A percentile compares a stretch with the other conserved stretches of the same genome.
These are phyloP conservation scores for Steinernema khuongi DNA, from an alignment of 1,140 invertebrate genomes.

Conservation along the genomic window DNA sequence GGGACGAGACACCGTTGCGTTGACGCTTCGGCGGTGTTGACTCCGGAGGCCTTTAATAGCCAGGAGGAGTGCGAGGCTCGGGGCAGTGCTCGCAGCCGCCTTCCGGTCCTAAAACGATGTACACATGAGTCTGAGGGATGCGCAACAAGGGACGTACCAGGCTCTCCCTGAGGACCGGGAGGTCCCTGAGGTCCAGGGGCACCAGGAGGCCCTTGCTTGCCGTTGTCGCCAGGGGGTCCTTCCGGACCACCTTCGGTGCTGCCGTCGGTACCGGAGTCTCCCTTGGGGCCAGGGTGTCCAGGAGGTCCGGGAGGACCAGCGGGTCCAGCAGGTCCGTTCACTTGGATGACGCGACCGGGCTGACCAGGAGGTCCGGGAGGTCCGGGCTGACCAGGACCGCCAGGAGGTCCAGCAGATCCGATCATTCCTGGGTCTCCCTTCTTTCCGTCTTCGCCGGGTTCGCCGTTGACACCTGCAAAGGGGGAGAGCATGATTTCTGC, in stretches of 20 bases:
- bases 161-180: conserved; percentile 44
- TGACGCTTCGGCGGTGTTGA: not conserved
- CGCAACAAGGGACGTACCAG: not conserved
- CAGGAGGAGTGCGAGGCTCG: conserved; percentile 38
- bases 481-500: not conserved
- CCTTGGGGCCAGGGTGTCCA: conserved; percentile 44
- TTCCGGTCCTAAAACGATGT: conserved; percentile 29
- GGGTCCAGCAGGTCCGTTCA: conserved; percentile 56
- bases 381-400: conserved; percentile 35
- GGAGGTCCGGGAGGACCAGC: conserved; percentile 34
- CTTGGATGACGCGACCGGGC: conserved; percentile 46
- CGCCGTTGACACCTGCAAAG: not conserved
- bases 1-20: not conserved
- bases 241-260: conserved; percentile 24
- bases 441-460: conserved; percentile 40
- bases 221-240: conserved; percentile 45
- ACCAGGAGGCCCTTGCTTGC: conserved; percentile 44
- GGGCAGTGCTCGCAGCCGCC: conserved; percentile 41
- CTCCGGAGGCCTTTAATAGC: conserved; percentile 35
- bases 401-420: conserved; percentile 49
- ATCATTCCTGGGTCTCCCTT: conserved; percentile 48
- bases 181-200: conserved; percentile 48
- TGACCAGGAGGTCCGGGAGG: conserved; percentile 38
- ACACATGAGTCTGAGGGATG: not conserved
- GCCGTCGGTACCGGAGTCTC: conserved; percentile 35